Base-by-base conservation (phyloP, 2,797 vertebrate genomes). In the Oryzias dopingdopingensis region DNA sequence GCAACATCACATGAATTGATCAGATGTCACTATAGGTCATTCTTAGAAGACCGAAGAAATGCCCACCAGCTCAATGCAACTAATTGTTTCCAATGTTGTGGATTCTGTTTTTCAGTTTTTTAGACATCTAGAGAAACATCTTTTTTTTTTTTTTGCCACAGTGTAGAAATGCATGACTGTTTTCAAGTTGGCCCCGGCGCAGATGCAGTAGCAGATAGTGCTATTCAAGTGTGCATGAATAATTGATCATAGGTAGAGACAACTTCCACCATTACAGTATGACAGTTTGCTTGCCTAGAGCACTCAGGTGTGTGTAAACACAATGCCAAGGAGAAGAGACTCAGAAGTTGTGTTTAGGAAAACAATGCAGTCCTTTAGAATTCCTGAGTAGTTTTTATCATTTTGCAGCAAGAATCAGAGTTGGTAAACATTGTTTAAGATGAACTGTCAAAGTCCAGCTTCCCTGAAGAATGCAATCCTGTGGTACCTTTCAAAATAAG, bases 1-100 rank as follows among this genome's bases (percentile, higher is more conserved):
- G 58, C 54, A 41, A 23, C 63, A 54, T 54, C 20, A 56, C 48
- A 63, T 58, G 24, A 55, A 55, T 55, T 63, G 66, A 73, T 77
- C 24, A 47, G 47, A 29, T 52, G 59, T 71, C 45, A n/a, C 67
- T 60, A 14, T 40, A 66, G 67, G 40, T 47, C 63, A 22, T 52
- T 69, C 6, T 59, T 24, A 65, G 18, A 72, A 57, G 49, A 43
- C 46, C 42, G 66, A n/a, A 52, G 58, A 59, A 41, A 22, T 56
- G 23, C 43, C 46, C 18, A 23, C 51, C 48, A 61, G 52, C 51
- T 45, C 48, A 56, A 70, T 47, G 52, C 43, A 45, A 53, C 79
- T 46, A 55, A 67, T 60, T 46, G n/a, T 15, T 42, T 37, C 18
- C 24, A 43, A 17, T 59, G 41, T 18, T 44, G 1, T 41, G 20